phyloP scores from a whole-genome alignment of 2,113 vertebrate genomes.

The Gnathonemus longibarbis region DNA sequence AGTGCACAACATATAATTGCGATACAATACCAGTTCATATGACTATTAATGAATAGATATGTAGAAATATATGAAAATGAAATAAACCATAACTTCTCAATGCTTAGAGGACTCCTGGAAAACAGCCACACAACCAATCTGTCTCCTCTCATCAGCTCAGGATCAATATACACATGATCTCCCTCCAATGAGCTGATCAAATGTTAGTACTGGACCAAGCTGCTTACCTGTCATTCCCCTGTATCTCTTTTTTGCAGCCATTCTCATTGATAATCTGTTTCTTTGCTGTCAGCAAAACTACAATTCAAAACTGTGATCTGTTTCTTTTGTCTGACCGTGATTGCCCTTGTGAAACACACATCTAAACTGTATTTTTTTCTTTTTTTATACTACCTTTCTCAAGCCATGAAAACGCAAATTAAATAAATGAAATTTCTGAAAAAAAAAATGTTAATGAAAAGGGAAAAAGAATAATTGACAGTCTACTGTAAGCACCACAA shows the following conservation, averaged over 20 bases:
- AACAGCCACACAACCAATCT: conserved; percentile 21
- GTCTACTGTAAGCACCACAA: conserved; percentile 83
- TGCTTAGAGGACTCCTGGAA: conserved; percentile 11
- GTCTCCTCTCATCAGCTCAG: conserved; percentile 14
- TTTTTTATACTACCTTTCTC: conserved; percentile 64
- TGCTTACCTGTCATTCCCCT: neutral
- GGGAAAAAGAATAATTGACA: conserved; percentile 69
- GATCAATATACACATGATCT: neutral
- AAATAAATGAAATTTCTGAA: conserved; percentile 67
- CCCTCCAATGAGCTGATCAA: conserved; percentile 5
- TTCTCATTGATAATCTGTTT: neutral
- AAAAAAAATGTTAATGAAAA: conserved; percentile 66
- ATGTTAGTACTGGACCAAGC: conserved; percentile 21
- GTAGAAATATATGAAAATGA: conserved; percentile 2
- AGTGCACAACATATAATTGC: conserved; percentile 39
- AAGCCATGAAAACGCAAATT: conserved; percentile 67
- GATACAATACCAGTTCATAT: conserved; percentile 29
- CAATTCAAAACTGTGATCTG: conserved; percentile 68
- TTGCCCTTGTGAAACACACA: conserved; percentile 59
- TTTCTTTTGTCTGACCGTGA: conserved; percentile 53
- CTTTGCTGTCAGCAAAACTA: conserved; percentile 12
- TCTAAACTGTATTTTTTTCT: conserved; percentile 66
- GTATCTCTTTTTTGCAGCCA: neutral
- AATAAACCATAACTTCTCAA: neutral
- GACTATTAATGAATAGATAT: conserved; percentile 7